Evolutionary conservation across 2,888 invertebrate species (phyloP).

Genomic region (Actias luna): DNA sequence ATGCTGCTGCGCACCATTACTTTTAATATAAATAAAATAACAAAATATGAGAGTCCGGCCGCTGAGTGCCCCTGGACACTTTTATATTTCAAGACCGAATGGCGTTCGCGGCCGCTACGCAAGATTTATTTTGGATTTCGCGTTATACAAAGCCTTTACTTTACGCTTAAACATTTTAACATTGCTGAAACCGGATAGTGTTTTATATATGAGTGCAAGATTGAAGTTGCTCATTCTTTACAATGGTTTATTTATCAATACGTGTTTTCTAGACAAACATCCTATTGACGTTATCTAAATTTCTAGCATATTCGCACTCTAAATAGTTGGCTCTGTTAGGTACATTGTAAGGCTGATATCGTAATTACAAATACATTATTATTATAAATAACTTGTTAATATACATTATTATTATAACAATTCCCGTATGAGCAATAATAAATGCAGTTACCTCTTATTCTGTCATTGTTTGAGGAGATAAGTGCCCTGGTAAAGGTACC

Average conservation of each 20-base stretch:
- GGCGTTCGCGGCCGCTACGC: slow-evolving; percentile 30
- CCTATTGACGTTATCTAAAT: background rate
- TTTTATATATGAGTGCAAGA: slow-evolving; percentile 13
- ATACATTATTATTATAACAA: background rate
- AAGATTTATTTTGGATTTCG: slow-evolving; percentile 41
- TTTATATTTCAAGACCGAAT: slow-evolving; percentile 72
- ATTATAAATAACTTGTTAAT: too few species aligned
- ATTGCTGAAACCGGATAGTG: slow-evolving; percentile 25
- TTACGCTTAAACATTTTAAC: slow-evolving; percentile 22
- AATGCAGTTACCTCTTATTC: slow-evolving; percentile 37
- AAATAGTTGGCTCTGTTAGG: background rate
- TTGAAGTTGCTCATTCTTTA: background rate
- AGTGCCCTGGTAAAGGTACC: slow-evolving; percentile 47
- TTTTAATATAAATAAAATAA: slow-evolving; percentile 83
- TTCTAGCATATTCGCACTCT: background rate
- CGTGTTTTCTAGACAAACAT: background rate
- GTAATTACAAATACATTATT: background rate
- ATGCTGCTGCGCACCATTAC: slow-evolving; percentile 76
- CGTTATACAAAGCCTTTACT: slow-evolving; percentile 20
- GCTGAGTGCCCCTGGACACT: slow-evolving; percentile 79
- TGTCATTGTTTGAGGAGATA: slow-evolving; percentile 48
- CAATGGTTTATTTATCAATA: background rate
- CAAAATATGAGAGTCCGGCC: slow-evolving; percentile 82
- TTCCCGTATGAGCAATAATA: background rate
- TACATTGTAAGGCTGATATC: background rate